Evolutionary conservation across 1,140 invertebrate species (phyloP), one percentile per base, ranked within the genome.

Genomic region (Agrypnia vestita): DNA sequence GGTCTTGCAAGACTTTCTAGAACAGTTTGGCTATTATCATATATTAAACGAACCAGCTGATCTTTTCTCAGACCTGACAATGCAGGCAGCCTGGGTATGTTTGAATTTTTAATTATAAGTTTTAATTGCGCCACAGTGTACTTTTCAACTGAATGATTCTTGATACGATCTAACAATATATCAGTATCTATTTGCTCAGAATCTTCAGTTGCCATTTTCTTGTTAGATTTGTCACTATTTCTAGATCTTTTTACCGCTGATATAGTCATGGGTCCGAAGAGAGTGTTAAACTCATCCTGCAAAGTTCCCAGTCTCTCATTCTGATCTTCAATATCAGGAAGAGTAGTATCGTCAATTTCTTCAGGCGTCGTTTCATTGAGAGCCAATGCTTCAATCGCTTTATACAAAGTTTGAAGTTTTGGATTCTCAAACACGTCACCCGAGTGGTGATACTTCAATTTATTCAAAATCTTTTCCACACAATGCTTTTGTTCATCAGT

Each of bases 301-400:
- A 71, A 56, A 59, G 12, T 0, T 17, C 72, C 69, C 9, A 83
- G 13, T n/a, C 80, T 74, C 1, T 75, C 44, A 43, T 49, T 51
- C 43, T 82, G 82, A 7, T 15, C 35, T 0, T 82, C 80, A 7
- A 74, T 13, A 64, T 83, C 74, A 8, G 82, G 82, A n/a, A 62
- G 15, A 17, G 82, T 83, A 11, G 67, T 25, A 49, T 83, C 82
- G 3, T 69, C 64, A 12, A 74, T 43, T 61, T 56, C 21, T 62
- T 55, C 46, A 8, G 67, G 78, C 35, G 59, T 49, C 3, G 12
- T n/a, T 75, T 80, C 77, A 6, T 80, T 56, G 0, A 83, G 67
- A 13, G 82, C 82, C 13, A 83, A 75, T 1, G 82, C 78, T 77
- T 83, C 82, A 13, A 83, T 78, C 17, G 80, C 80, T 51, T 61